Evolutionary conservation across 2,113 vertebrate species (phyloP).

Genomic region (Podilymbus podiceps): DNA sequence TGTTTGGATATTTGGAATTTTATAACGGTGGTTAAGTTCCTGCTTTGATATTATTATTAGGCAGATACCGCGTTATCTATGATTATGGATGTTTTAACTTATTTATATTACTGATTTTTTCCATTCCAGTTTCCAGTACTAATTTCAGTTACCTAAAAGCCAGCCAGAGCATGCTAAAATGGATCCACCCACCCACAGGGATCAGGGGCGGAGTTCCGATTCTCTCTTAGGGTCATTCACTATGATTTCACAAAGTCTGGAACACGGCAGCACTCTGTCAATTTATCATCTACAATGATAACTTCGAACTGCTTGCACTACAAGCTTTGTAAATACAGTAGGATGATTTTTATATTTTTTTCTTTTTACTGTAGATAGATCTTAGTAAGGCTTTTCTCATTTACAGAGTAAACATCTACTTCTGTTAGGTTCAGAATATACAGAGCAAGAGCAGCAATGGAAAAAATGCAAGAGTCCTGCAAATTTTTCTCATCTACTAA

Average conservation of each 20-base stretch:
- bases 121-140: constrained; percentile 13
- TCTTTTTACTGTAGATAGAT: not conserved
- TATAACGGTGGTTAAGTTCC: not conserved
- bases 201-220: not conserved
- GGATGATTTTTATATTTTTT: not conserved
- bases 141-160: constrained; percentile 38
- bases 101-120: constrained; percentile 48
- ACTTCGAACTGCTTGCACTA: not conserved
- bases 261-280: not conserved
- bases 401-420: not conserved
- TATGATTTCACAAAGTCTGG: not conserved
- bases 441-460: not conserved
- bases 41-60: constrained; percentile 4
- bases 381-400: not conserved
- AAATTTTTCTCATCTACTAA: not conserved
- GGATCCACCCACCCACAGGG: not conserved
- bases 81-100: constrained; percentile 30
- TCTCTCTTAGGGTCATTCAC: not conserved
- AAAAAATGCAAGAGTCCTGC: not conserved
- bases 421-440: not conserved
- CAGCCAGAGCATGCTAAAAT: not conserved
- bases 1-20: not conserved
- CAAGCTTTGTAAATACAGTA: not conserved
- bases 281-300: not conserved
- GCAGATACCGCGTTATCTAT: not conserved